Evolutionary conservation across 2,797 vertebrate genomes (phyloP).

Genomic region (Esox lucius): DNA sequence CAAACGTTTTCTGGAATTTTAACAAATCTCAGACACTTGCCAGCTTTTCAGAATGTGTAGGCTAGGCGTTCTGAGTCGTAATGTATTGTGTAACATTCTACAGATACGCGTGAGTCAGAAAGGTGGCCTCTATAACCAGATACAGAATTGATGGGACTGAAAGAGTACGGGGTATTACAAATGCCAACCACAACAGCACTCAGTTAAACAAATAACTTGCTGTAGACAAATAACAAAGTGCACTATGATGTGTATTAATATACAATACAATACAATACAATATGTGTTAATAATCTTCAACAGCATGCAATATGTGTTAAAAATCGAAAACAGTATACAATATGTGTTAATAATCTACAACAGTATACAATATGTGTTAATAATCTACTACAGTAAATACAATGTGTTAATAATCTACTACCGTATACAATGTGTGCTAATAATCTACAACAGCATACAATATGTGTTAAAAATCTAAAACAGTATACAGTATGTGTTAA

Average conservation of each 20-base stretch:
- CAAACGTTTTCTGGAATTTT: constrained; percentile 5
- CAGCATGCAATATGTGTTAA: no score
- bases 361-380: no score
- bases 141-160: not conserved
- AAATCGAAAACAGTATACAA: no score
- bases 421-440: no score
- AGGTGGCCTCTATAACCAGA: not conserved
- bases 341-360: no score
- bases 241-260: not conserved
- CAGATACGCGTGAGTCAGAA: not conserved
- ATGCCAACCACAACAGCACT: not conserved
- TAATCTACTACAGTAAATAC: no score
- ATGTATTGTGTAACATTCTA: not conserved
- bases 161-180: not conserved
- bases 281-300: no score
- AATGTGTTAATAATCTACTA: no score
- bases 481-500: no score
- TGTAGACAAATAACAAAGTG: not conserved
- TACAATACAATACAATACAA: no score
- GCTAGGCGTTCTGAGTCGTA: constrained; percentile 2
- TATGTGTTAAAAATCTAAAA: no score
- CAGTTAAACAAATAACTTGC: not conserved
- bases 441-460: no score
- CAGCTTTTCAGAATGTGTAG: not conserved
- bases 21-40: not conserved